These are phyloP conservation scores for Nematopogon swammerdamellus DNA, from an alignment of 2,888 invertebrate genomes.

Conservation along the genomic window DNA sequence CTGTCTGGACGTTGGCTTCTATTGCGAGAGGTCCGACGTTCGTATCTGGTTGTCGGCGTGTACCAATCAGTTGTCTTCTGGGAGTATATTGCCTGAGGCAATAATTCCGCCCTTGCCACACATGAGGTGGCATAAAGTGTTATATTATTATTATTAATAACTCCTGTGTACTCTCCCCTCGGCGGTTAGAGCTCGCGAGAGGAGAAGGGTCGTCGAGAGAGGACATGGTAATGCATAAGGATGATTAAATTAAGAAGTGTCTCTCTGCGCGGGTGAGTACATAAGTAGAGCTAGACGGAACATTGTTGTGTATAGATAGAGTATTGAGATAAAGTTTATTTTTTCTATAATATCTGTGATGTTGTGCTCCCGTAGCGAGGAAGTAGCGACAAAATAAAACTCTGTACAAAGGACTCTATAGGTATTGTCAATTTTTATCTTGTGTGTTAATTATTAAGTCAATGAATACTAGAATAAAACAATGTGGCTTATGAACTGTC, in stretches of 20 bases:
- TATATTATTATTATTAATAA: no score
- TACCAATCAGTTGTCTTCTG: no score
- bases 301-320: constrained; percentile 40
- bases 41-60: no score
- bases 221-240: neutral
- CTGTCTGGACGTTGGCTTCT: no score
- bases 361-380: constrained; percentile 28
- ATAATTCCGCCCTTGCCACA: no score
- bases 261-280: constrained; percentile 4
- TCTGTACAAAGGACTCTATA: constrained; percentile 39
- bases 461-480: constrained; percentile 23
- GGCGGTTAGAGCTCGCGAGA: no score
- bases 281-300: constrained; percentile 27
- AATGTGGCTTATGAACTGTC: constrained; percentile 41
- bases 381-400: constrained; percentile 11
- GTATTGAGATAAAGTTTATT: constrained; percentile 30
- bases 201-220: no score
- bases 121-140: no score
- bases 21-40: no score
- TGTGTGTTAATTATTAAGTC: constrained; percentile 18
- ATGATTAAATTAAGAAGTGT: constrained; percentile 1
- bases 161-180: no score
- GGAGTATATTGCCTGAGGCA: no score
- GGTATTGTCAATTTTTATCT: constrained; percentile 42
- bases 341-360: constrained; percentile 46